phyloP scores from a whole-genome alignment of 2,113 vertebrate genomes.

The Amphiprion percula region DNA sequence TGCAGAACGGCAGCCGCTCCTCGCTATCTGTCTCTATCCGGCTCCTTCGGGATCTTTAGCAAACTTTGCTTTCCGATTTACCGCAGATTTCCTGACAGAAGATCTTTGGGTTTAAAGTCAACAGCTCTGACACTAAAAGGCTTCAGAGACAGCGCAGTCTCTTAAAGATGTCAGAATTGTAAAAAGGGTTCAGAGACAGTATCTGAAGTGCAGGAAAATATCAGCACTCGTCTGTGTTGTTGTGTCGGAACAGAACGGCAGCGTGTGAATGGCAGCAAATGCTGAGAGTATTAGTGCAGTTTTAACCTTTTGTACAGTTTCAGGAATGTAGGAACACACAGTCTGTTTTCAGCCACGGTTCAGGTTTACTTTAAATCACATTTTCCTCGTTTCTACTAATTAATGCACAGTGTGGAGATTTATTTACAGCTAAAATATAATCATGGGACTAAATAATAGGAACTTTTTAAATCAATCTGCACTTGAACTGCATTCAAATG shows the following conservation, averaged over 20 bases:
- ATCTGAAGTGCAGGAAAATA: not conserved
- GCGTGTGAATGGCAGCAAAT: not conserved
- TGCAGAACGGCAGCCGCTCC: not conserved
- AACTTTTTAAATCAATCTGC: no score
- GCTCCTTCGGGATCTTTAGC: not conserved
- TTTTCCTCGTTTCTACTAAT: no score
- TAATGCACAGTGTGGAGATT: no score
- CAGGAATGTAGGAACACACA: constrained; percentile 51
- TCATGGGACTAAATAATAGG: no score
- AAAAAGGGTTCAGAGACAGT: not conserved
- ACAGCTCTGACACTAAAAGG: constrained; percentile 13
- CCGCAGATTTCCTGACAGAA: not conserved
- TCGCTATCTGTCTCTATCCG: not conserved
- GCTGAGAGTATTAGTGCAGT: constrained; percentile 34
- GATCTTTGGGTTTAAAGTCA: not conserved
- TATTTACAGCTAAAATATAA: no score
- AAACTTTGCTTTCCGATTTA: constrained; percentile 2
- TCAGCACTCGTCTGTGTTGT: not conserved
- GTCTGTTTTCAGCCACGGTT: not conserved
- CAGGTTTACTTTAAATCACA: no score
- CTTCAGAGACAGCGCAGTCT: not conserved
- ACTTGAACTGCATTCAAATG: no score
- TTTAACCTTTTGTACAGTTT: constrained; percentile 44
- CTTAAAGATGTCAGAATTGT: not conserved
- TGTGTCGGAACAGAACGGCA: not conserved